phyloP scores from a whole-genome alignment of 1,140 invertebrate species.

The Meloidogyne floridensis region DNA sequence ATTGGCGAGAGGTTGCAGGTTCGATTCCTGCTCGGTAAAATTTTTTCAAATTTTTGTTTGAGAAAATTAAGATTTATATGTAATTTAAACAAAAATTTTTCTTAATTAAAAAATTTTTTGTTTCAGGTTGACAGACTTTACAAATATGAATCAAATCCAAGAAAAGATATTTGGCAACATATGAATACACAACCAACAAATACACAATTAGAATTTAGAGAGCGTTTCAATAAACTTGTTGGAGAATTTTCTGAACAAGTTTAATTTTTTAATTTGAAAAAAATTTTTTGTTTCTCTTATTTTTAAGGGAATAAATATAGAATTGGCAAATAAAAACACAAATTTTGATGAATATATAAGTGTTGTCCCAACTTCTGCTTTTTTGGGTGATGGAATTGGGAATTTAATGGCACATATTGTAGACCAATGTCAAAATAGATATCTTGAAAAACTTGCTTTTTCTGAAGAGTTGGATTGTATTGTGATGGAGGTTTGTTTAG shows the following conservation, averaged over 20 bases:
- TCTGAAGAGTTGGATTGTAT: constrained; percentile 91
- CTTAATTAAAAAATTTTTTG: background rate
- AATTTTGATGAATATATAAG: constrained; percentile 89
- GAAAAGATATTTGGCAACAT: constrained; percentile 84
- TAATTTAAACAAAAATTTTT: background rate
- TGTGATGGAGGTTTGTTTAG: constrained; percentile 78
- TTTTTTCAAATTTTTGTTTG: too few relatives aligned
- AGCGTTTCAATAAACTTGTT: constrained; percentile 83
- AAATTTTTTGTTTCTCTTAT: background rate
- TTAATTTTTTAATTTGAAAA: constrained; percentile 32
- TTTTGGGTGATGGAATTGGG: constrained; percentile 96
- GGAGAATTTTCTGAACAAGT: constrained; percentile 90
- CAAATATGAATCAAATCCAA: constrained; percentile 87
- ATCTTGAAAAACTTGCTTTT: constrained; percentile 87
- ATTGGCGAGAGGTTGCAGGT: too few relatives aligned
- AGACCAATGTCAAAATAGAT: constrained; percentile 83
- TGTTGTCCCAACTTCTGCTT: constrained; percentile 93
- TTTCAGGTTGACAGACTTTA: constrained; percentile 76
- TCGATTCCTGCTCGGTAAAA: too few relatives aligned
- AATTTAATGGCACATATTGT: constrained; percentile 91
- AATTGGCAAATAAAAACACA: constrained; percentile 91
- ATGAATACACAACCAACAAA: constrained; percentile 82
- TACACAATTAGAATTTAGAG: constrained; percentile 90
- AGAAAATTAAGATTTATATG: too few relatives aligned
- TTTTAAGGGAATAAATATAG: constrained; percentile 82